Base-by-base conservation (phyloP, 2,888 invertebrate species). In the Tiphia femorata region DNA sequence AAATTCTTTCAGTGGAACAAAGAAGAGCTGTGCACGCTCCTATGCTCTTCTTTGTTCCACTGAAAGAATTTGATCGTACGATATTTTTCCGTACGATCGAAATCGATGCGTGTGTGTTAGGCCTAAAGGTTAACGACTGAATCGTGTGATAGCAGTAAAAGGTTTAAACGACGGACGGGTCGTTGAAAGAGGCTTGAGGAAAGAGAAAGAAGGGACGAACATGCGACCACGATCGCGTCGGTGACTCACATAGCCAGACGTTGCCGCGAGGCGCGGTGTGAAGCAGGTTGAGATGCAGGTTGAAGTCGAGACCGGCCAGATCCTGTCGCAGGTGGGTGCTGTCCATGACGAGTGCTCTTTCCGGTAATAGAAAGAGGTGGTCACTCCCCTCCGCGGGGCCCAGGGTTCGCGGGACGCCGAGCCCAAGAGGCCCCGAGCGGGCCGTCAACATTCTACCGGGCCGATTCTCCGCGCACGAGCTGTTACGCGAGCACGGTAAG, bases 171-270 rank as follows among this genome's bases (percentile, higher is more conserved):
- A n/a, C n/a, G n/a, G n/a, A n/a, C n/a, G n/a, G n/a, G n/a, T n/a
- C n/a, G n/a, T n/a, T n/a, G n/a, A n/a, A n/a, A n/a, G n/a, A n/a
- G n/a, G n/a, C n/a, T n/a, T n/a, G n/a, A n/a, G n/a, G n/a, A n/a
- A n/a, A n/a, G n/a, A n/a, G n/a, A n/a, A n/a, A n/a, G n/a, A n/a
- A n/a, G n/a, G n/a, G n/a, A n/a, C n/a, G n/a, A n/a, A n/a, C n/a
- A n/a, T n/a, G n/a, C n/a, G n/a, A n/a, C n/a, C n/a, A n/a, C n/a
- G n/a, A n/a, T n/a, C n/a, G n/a, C n/a, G n/a, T n/a, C n/a, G n/a
- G 49, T 10, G 47, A 86, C 87, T 86, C 82, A 87, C 87, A 87
- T 77, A 87, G 86, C 87, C 87, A 87, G 63, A 87, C 86, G 83
- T 87, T 87, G 75, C 87, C 87, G 70, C 85, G 84, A 25, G 87